These are phyloP conservation scores for Drosophila eohydei DNA, from an alignment of 2,888 invertebrate genomes.

Conservation along the genomic window DNA sequence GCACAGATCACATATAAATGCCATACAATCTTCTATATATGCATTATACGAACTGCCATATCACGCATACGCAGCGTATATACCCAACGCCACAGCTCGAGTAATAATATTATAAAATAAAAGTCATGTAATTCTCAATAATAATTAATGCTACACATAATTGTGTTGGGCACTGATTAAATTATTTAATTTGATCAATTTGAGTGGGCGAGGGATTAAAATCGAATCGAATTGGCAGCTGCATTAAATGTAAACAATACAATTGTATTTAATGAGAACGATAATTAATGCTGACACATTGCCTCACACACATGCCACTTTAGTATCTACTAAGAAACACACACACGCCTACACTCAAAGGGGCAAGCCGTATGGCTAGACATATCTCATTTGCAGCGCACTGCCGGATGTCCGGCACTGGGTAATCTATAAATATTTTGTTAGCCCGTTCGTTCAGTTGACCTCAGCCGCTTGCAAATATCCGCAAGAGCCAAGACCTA, in stretches of 20 bases:
- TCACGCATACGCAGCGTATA: not conserved
- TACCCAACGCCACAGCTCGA: not conserved
- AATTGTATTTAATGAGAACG: slow-evolving; percentile 22
- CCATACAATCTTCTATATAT: no score
- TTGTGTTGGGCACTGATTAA: slow-evolving; percentile 35
- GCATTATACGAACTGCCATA: not conserved
- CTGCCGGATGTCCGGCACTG: slow-evolving; percentile 59
- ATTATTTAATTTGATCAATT: slow-evolving; percentile 42
- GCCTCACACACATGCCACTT: not conserved
- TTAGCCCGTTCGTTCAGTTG: not conserved
- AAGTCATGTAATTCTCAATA: slow-evolving; percentile 2
- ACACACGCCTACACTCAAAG: slow-evolving; percentile 5
- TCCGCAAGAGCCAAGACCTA: slow-evolving; percentile 23
- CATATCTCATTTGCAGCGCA: slow-evolving; percentile 50
- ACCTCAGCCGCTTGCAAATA: slow-evolving; percentile 19
- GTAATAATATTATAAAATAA: not conserved
- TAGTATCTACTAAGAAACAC: not conserved
- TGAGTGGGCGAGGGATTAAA: slow-evolving; percentile 7
- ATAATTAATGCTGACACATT: slow-evolving; percentile 37
- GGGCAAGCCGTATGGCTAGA: not conserved
- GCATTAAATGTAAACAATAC: slow-evolving; percentile 1
- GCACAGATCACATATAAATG: no score
- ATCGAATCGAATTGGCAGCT: slow-evolving; percentile 20
- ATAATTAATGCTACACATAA: slow-evolving; percentile 26
- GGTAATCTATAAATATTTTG: slow-evolving; percentile 55